phyloP scores from a whole-genome alignment of 2,113 vertebrate genomes.

The Fregata magnificens region DNA sequence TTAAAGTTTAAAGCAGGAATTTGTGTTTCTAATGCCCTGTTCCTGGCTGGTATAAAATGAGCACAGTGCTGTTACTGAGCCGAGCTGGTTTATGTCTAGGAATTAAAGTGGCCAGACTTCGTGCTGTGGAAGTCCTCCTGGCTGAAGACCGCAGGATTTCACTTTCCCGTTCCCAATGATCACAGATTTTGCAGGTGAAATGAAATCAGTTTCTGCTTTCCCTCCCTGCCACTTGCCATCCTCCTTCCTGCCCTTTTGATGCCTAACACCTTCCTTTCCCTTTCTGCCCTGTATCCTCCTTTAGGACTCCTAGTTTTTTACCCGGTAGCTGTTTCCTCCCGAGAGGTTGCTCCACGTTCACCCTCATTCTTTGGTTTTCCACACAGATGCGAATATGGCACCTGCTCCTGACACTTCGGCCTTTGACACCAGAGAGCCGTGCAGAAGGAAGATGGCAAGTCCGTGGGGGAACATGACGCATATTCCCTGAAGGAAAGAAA shows the following conservation, averaged over 20 bases:
- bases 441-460: not conserved
- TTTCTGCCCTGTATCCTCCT: not conserved
- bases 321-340: not conserved
- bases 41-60: not conserved
- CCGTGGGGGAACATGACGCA: accelerated
- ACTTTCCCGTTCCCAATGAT: not conserved
- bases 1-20: not conserved
- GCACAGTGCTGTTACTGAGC: not conserved
- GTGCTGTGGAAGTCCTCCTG: not conserved
- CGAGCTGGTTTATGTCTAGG: not conserved
- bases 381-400: not conserved
- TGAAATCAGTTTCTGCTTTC: not conserved
- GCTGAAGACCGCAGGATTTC: not conserved
- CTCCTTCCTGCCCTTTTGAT: not conserved
- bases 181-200: not conserved
- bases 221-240: not conserved
- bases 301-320: not conserved
- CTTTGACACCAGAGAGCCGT: not conserved
- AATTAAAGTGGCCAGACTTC: not conserved
- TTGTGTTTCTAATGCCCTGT: not conserved
- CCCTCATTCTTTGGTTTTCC: not conserved
- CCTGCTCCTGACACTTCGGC: not conserved
- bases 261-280: not conserved
- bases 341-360: not conserved
- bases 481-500: not conserved